phyloP scores from a whole-genome alignment of 1,140 invertebrate genomes.

The Drosophila virilis region DNA sequence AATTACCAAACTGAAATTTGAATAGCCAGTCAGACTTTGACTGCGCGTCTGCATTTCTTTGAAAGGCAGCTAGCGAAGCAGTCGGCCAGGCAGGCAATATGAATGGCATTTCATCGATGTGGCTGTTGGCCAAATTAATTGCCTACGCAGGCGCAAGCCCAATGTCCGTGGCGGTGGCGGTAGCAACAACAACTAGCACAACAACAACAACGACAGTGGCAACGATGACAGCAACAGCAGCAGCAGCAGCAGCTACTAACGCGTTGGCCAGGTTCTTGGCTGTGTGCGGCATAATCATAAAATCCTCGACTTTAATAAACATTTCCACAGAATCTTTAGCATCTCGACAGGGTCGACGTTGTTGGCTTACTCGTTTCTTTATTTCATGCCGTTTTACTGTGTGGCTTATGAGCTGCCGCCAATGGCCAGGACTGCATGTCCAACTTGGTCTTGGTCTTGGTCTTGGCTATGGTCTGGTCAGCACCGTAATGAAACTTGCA shows the following conservation, averaged over 20 bases:
- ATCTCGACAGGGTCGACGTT: slow-evolving; percentile 52
- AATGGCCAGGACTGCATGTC: slow-evolving; percentile 18
- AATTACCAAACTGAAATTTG: slow-evolving; percentile 72
- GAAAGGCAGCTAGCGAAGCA: slow-evolving; percentile 41
- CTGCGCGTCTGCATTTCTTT: slow-evolving; percentile 33
- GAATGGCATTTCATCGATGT: slow-evolving; percentile 78
- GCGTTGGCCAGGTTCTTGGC: slow-evolving; percentile 42
- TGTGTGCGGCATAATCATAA: slow-evolving; percentile 77
- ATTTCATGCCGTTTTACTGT: slow-evolving; percentile 72
- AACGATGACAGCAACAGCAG: not conserved
- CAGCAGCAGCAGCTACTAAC: slow-evolving; percentile 22
- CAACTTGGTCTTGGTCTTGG: slow-evolving; percentile 18
- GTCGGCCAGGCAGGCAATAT: slow-evolving; percentile 46
- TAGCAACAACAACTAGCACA: not conserved
- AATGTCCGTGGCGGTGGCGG: slow-evolving; percentile 3
- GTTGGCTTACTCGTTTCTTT: slow-evolving; percentile 72
- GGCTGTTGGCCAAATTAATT: slow-evolving; percentile 74
- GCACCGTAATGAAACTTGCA: slow-evolving; percentile 30
- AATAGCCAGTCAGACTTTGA: slow-evolving; percentile 55
- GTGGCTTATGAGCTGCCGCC: slow-evolving; percentile 58
- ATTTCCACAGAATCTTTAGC: slow-evolving; percentile 82
- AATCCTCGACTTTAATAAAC: slow-evolving; percentile 80
- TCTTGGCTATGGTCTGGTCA: slow-evolving; percentile 35
- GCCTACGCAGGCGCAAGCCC: slow-evolving; percentile 64
- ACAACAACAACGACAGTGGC: slow-evolving; percentile 4